These are phyloP conservation scores for Caligus rogercresseyi DNA, from an alignment of 1,140 invertebrate species.

Conservation along the genomic window DNA sequence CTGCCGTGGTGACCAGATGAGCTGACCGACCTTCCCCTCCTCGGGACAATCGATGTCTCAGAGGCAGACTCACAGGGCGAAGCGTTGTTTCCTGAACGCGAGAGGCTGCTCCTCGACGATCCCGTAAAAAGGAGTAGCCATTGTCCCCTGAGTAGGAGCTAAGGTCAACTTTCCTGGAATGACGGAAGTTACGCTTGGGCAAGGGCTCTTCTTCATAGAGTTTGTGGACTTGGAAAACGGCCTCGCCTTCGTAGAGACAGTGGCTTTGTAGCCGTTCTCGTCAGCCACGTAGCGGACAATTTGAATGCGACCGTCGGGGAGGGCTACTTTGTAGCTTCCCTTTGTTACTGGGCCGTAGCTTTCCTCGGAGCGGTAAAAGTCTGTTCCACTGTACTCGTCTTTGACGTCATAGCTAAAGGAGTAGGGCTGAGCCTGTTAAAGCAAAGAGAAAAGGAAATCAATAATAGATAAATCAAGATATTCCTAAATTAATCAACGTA, in stretches of 20 bases:
- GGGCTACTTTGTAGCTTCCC: slow-evolving; percentile 17
- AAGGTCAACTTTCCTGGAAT: background rate
- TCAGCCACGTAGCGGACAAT: slow-evolving; percentile 18
- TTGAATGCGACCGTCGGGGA: slow-evolving; percentile 18
- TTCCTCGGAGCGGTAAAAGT: slow-evolving; percentile 11
- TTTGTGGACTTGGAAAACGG: background rate
- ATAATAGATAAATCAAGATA: too few relatives aligned
- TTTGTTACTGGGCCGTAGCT: slow-evolving; percentile 9
- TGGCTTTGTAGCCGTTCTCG: slow-evolving; percentile 17
- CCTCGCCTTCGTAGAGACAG: slow-evolving; percentile 13
- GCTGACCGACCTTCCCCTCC: too few relatives aligned
- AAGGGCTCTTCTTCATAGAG: background rate
- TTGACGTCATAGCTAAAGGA: slow-evolving; percentile 19
- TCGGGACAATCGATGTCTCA: background rate
- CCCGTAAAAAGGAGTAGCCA: background rate
- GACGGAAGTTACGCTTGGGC: background rate
- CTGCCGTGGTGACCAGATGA: too few relatives aligned
- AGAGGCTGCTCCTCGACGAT: background rate
- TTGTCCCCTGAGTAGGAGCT: background rate
- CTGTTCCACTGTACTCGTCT: slow-evolving; percentile 14
- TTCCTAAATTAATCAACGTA: too few relatives aligned
- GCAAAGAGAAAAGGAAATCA: slow-evolving; percentile 2
- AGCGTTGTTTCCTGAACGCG: background rate
- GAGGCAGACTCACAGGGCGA: background rate
- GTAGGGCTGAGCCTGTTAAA: slow-evolving; percentile 14